Evolutionary conservation across 2,113 vertebrate genomes (phyloP).

Genomic region (Nymphicus hollandicus): DNA sequence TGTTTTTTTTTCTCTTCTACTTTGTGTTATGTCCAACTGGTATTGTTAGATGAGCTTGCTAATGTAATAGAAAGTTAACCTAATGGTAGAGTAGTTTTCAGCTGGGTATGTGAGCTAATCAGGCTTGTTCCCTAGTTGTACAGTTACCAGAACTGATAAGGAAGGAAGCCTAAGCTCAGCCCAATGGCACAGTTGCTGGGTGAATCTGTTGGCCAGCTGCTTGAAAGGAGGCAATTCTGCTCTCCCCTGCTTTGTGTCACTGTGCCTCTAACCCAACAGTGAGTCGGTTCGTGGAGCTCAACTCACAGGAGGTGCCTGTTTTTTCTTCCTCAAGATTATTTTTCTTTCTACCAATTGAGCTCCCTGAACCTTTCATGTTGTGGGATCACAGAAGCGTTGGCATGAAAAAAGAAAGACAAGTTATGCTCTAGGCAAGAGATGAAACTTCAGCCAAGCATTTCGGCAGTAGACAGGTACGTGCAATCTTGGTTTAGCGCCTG

Average conservation of each 20-base stretch:
- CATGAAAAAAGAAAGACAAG: not conserved
- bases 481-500: not conserved
- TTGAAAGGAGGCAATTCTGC: not conserved
- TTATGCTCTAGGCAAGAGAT: not conserved
- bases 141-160: not conserved
- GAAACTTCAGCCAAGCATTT: rapidly evolving
- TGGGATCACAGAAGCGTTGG: not conserved
- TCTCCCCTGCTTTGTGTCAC: not conserved
- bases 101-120: not conserved
- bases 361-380: not conserved
- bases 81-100: not conserved
- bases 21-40: not conserved
- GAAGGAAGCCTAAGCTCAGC: not conserved
- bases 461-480: rapidly evolving
- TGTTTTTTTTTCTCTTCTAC: not conserved
- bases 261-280: not conserved
- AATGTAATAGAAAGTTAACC: not conserved
- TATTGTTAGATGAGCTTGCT: not conserved
- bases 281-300: not conserved
- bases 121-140: not conserved
- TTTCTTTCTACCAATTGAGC: not conserved
- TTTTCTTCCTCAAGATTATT: not conserved
- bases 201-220: not conserved
- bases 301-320: not conserved
- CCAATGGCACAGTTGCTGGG: not conserved